These are phyloP conservation scores for Cettia cetti DNA, from an alignment of 2,113 vertebrate genomes.

Conservation along the genomic window DNA sequence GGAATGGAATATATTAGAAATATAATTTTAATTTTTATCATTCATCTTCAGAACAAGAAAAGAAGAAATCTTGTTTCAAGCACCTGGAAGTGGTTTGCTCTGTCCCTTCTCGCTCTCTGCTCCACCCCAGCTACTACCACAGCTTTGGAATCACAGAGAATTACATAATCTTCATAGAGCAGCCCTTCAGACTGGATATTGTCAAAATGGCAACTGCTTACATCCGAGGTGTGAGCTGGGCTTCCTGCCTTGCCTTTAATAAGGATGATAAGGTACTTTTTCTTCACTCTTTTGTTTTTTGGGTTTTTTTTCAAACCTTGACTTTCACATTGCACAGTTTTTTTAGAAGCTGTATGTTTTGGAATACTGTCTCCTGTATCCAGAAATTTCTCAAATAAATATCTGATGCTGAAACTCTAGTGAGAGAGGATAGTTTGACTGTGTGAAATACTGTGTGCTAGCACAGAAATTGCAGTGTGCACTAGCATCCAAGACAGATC, in stretches of 20 bases:
- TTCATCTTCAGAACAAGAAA: constrained; percentile 46
- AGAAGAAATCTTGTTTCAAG: constrained; percentile 65
- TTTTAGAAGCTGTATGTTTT: neutral
- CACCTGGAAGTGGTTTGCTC: constrained; percentile 80
- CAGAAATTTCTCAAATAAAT: neutral
- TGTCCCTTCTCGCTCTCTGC: constrained; percentile 78
- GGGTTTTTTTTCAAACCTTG: neutral
- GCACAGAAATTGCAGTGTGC: neutral
- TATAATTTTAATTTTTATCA: neutral
- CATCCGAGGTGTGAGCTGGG: constrained; percentile 84
- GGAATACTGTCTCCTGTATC: neutral
- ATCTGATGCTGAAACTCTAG: neutral
- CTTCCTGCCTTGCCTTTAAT: constrained; percentile 82
- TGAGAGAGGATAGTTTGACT: neutral
- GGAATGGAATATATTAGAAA: neutral
- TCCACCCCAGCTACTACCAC: constrained; percentile 91
- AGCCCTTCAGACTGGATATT: constrained; percentile 88
- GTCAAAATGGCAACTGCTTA: constrained; percentile 88
- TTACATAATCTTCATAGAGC: constrained; percentile 90
- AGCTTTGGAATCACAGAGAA: constrained; percentile 91
- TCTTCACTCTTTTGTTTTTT: neutral
- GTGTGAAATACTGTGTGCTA: neutral
- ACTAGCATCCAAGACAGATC: neutral
- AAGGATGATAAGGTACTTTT: constrained; percentile 80
- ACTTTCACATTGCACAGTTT: neutral